Evolutionary conservation across 2,113 vertebrate species (phyloP).

Genomic region (Microtus montanus): DNA sequence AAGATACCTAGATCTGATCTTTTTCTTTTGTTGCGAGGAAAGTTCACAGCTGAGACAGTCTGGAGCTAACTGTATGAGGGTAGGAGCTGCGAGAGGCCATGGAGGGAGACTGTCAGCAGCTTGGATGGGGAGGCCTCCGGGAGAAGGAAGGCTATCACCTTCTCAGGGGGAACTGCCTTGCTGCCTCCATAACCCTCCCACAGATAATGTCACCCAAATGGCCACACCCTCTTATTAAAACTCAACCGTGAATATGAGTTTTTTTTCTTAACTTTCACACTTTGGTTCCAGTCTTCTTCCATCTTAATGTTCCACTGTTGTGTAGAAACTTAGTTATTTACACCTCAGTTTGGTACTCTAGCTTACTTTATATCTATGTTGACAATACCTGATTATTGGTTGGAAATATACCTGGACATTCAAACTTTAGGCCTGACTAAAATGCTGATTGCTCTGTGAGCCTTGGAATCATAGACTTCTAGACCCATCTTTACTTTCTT

Average conservation of each 20-base stretch:
- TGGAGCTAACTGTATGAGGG: constrained; percentile 13
- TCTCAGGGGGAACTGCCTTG: neutral
- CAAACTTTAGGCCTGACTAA: neutral
- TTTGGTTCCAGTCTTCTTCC: constrained; percentile 2
- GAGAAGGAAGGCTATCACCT: constrained; percentile 3
- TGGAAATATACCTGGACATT: constrained; percentile 13
- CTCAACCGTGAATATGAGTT: neutral
- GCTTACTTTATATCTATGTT: constrained; percentile 26
- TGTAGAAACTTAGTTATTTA: constrained; percentile 32
- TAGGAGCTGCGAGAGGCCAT: neutral
- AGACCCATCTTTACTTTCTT: constrained; percentile 1
- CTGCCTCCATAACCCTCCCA: neutral
- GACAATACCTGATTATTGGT: constrained; percentile 24
- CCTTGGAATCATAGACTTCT: constrained; percentile 31
- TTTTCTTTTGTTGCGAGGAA: constrained; percentile 3
- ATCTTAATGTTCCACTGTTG: neutral
- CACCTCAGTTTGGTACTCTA: neutral
- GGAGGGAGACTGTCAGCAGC: neutral
- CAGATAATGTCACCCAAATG: neutral
- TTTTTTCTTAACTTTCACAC: neutral
- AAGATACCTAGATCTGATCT: constrained; percentile 12
- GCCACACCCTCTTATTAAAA: neutral
- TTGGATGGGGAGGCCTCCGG: neutral
- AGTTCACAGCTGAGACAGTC: neutral
- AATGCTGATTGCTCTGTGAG: neutral